Conservation (phyloP, 35 echinoderm and acorn worm genomes). For the Nesometra sesokonis region DNA sequence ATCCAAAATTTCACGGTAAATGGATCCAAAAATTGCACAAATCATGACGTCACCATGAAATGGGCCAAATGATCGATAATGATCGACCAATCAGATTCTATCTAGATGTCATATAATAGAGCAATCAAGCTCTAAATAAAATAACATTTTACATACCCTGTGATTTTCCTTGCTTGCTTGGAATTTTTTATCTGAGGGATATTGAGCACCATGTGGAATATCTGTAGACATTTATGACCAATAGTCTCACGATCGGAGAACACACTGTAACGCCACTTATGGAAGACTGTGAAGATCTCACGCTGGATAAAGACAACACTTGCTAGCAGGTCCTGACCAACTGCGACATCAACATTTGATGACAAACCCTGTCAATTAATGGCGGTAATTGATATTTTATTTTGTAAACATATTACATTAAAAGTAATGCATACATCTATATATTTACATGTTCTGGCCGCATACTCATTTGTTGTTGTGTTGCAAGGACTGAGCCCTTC, state of each 20-base stretch:
- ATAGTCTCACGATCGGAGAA: constrained; percentile 78
- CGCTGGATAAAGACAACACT: constrained; percentile 71
- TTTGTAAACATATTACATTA: too few relatives aligned
- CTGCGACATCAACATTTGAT: constrained; percentile 37
- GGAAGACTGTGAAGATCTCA: constrained; percentile 76
- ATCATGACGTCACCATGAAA: too few relatives aligned
- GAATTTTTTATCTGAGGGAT: constrained; percentile 3
- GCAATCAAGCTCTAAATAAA: not conserved
- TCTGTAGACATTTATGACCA: constrained; percentile 52
- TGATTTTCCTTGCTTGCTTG: not conserved
- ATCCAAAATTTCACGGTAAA: too few relatives aligned
- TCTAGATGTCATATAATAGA: too few relatives aligned
- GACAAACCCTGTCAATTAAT: constrained; percentile 51
- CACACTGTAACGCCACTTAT: constrained; percentile 83
- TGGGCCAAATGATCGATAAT: too few relatives aligned
- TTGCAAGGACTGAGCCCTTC: too few relatives aligned
- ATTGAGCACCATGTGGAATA: constrained; percentile 39
- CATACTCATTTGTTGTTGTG: too few relatives aligned
- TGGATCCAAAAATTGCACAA: too few relatives aligned
- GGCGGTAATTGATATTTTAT: too few relatives aligned
- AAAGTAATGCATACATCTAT: too few relatives aligned
- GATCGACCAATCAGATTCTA: too few relatives aligned
- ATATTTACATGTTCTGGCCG: not conserved
- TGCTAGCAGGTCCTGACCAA: constrained; percentile 76
- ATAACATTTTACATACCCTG: not conserved